Evolutionary conservation across 2,888 invertebrate genomes (phyloP).

Genomic region (Hirudinaria manillensis): DNA sequence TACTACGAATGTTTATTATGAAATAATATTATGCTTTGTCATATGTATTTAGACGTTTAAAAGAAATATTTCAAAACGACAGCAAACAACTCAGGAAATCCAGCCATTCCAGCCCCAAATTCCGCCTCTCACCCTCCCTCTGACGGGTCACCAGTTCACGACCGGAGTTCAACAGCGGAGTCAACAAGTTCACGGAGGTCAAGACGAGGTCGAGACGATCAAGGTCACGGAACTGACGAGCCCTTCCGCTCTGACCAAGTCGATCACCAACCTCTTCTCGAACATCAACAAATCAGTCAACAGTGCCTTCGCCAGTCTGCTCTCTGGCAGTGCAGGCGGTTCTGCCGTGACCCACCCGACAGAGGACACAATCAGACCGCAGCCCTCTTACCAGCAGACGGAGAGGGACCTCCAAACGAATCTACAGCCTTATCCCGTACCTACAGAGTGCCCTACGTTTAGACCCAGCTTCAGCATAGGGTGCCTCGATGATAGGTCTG

Average conservation of each 20-base stretch:
- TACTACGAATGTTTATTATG: too few species aligned
- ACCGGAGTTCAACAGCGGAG: not conserved
- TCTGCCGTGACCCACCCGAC: constrained; percentile 28
- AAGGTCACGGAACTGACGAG: constrained; percentile 37
- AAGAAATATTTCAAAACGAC: not conserved
- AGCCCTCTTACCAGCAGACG: constrained; percentile 17
- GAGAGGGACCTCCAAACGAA: not conserved
- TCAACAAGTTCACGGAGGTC: not conserved
- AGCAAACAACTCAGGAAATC: not conserved
- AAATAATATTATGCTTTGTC: too few species aligned
- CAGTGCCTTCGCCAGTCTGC: constrained; percentile 40
- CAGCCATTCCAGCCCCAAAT: constrained; percentile 6
- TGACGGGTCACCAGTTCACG: not conserved
- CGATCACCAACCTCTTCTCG: constrained; percentile 39
- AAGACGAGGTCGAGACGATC: constrained; percentile 25
- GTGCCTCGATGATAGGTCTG: constrained; percentile 13
- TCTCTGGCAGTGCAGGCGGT: constrained; percentile 32
- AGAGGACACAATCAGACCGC: constrained; percentile 25
- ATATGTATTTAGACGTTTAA: not conserved
- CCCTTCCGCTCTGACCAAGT: constrained; percentile 38
- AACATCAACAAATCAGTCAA: constrained; percentile 41
- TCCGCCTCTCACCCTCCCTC: not conserved
- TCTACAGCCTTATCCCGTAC: constrained; percentile 18
- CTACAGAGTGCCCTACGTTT: constrained; percentile 25
- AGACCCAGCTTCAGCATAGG: constrained; percentile 27